Evolutionary conservation across 2,888 invertebrate genomes (phyloP), one percentile per base, ranked within the genome.

Genomic region (Eupeodes latifasciatus): DNA sequence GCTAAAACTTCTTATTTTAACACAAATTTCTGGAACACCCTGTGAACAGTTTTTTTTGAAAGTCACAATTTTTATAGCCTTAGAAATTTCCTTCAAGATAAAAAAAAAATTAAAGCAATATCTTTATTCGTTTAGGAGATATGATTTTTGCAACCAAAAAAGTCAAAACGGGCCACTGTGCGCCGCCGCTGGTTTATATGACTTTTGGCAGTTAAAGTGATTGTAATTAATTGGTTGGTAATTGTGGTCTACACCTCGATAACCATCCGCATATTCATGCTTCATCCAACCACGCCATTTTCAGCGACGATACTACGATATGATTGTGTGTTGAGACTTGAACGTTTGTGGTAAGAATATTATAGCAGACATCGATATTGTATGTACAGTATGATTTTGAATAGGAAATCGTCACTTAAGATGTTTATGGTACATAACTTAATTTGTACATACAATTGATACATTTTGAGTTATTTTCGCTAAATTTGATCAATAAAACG

Each of bases 221-320:
- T 85, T 85, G 81, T 78, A 81, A 85, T 85, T 85, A 85, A 85
- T 85, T 85, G 81, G 77, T 59, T 81, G 77, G 81, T 85, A 77
- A 85, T 85, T 85, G 77, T 34, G 81, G 85, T 78, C 71, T 71
- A 44, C 71, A 71, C 71, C 53, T 55, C 55, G 40, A 53, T 71
- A 55, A 53, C 40, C 55, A 71, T 19, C 51, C 19, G 16, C n/a
- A 16, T 16, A 27, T 27, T 27, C 27, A 27, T 27, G 16, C 64
- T 27, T 40, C 53, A 69, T 27, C 10, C 36, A 51, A n/a, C n/a
- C 9, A 34, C 36, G 16, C 53, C 53, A 53, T 53, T 16, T 69
- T 40, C 40, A 40, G 40, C 40, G 2, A 27, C 27, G 27, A 27
- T 27, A 27, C 27, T 27, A 27, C 27, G 27, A 16, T 53, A 12